phyloP scores from a whole-genome alignment of 2,888 invertebrate species.

The Cyclophora albipunctata region DNA sequence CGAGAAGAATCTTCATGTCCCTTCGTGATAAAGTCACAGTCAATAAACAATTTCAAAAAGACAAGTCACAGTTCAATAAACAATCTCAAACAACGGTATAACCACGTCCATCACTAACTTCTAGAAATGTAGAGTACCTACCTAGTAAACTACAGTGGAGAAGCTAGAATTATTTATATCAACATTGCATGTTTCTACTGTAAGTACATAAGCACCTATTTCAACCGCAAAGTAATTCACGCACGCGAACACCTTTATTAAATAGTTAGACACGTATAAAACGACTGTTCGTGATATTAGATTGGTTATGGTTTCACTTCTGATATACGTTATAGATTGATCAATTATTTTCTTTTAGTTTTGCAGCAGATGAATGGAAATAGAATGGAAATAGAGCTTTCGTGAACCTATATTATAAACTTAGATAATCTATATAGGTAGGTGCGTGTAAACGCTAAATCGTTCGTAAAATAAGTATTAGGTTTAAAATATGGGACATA shows the following conservation, averaged over 20 bases:
- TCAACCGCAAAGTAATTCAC: constrained; percentile 31
- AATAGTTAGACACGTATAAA: constrained; percentile 51
- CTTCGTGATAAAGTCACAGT: no score
- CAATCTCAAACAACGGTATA: not conserved
- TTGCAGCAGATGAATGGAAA: no score
- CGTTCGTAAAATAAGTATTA: no score
- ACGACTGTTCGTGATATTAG: constrained; percentile 53
- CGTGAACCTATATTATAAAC: no score
- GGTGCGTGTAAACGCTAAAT: no score
- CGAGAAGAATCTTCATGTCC: no score
- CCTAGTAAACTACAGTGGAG: constrained; percentile 11
- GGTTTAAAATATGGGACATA: no score
- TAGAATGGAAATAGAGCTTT: no score
- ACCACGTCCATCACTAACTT: not conserved
- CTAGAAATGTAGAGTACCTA: constrained; percentile 4
- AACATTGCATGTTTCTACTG: constrained; percentile 49
- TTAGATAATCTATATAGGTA: no score
- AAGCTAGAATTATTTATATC: constrained; percentile 28
- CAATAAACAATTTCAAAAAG: no score
- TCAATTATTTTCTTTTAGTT: no score
- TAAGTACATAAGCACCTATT: constrained; percentile 11
- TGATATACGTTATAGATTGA: constrained; percentile 20
- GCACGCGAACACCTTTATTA: constrained; percentile 45
- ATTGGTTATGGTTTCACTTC: constrained; percentile 71
- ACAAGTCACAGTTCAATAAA: no score